These are phyloP conservation scores for Pyrochroa serraticornis DNA, from an alignment of 2,888 invertebrate genomes.

Conservation along the genomic window DNA sequence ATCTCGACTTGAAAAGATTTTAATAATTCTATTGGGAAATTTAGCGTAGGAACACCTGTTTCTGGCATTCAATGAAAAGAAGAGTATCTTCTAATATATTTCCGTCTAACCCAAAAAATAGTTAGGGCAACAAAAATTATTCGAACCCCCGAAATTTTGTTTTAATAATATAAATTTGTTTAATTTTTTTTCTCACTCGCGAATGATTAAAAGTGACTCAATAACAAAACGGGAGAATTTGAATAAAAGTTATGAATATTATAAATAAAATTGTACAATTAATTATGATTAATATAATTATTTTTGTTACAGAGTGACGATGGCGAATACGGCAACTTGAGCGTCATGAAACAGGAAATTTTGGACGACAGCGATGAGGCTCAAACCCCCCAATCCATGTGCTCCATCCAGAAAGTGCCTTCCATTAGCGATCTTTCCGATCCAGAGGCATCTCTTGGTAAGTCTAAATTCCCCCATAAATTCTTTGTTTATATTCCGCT, in stretches of 20 bases:
- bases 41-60: no score
- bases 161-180: no score
- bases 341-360: constrained; percentile 64
- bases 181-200: no score
- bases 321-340: constrained; percentile 46
- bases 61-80: no score
- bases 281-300: background rate
- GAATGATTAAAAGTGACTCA: no score
- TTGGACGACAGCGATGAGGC: constrained; percentile 68
- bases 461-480: constrained; percentile 58
- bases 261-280: background rate
- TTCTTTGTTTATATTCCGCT: background rate
- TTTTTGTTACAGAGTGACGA: constrained; percentile 53
- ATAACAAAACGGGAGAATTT: background rate
- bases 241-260: background rate
- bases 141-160: no score
- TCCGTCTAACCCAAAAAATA: no score
- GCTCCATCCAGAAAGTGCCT: constrained; percentile 82
- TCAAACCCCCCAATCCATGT: constrained; percentile 60
- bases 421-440: constrained; percentile 90
- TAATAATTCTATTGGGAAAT: no score
- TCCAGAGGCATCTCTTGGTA: constrained; percentile 87
- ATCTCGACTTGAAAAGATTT: no score
- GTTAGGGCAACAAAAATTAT: no score
- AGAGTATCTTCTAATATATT: no score